Conservation (phyloP, 2,888 invertebrate species). For the Drosophila fulvimacula region DNA sequence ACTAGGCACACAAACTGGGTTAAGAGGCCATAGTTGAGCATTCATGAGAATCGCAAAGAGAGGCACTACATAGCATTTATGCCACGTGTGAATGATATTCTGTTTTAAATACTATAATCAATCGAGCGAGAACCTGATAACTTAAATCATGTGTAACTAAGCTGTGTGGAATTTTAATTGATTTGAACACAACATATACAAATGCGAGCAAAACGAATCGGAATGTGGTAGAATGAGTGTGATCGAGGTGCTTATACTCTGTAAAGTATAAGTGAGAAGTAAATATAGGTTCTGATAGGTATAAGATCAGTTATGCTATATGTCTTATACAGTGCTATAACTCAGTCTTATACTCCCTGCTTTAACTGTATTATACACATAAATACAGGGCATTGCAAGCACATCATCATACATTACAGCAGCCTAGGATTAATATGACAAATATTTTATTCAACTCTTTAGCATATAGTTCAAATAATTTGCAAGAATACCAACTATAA, state of each 20-base stretch:
- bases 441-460: slow-evolving; percentile 17
- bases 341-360: neutral
- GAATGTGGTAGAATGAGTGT: too few species aligned
- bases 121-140: slow-evolving; percentile 53
- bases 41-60: slow-evolving; percentile 7
- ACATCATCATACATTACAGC: slow-evolving; percentile 14
- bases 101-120: slow-evolving; percentile 45
- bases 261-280: neutral
- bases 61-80: slow-evolving; percentile 14
- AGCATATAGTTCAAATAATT: slow-evolving; percentile 32
- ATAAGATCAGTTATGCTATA: too few species aligned
- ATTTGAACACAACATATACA: slow-evolving; percentile 15
- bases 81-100: slow-evolving; percentile 36
- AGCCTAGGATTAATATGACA: slow-evolving; percentile 20
- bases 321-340: neutral
- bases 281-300: too few species aligned
- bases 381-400: neutral
- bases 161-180: slow-evolving; percentile 53
- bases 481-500: slow-evolving; percentile 13
- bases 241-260: neutral
- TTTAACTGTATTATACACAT: neutral
- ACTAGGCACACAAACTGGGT: slow-evolving; percentile 16
- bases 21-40: slow-evolving; percentile 9
- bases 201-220: slow-evolving; percentile 1
- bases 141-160: slow-evolving; percentile 63